Evolutionary conservation across 1,140 invertebrate genomes (phyloP).

Genomic region (Philaenus spumarius): DNA sequence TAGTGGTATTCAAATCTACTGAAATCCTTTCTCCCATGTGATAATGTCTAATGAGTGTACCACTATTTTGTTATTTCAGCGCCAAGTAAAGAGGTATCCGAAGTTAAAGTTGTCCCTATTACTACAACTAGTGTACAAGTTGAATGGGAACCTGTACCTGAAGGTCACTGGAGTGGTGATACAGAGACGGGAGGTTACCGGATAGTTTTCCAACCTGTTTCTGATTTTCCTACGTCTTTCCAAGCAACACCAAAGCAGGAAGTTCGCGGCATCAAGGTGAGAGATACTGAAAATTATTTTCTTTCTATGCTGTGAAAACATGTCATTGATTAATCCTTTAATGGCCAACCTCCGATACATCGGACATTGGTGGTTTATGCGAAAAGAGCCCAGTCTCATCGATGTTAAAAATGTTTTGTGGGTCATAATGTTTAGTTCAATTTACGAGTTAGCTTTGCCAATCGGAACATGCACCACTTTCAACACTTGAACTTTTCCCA

Average conservation of each 20-base stretch:
- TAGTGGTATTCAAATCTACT: too few species aligned
- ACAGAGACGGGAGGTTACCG: slow-evolving; percentile 78
- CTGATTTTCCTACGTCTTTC: slow-evolving; percentile 75
- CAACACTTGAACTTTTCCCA: too few species aligned
- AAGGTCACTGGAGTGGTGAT: slow-evolving; percentile 83
- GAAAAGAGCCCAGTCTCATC: too few species aligned
- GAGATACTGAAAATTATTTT: not conserved
- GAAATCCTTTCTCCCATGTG: too few species aligned
- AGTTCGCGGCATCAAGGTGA: slow-evolving; percentile 67
- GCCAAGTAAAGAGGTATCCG: slow-evolving; percentile 74
- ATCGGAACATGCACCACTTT: too few species aligned
- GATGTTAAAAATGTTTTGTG: too few species aligned
- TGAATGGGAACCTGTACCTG: slow-evolving; percentile 69
- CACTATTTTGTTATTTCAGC: slow-evolving; percentile 47
- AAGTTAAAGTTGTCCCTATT: slow-evolving; percentile 83
- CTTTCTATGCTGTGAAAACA: not conserved
- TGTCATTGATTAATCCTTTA: not conserved
- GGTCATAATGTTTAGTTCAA: too few species aligned
- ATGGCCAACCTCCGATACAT: too few species aligned
- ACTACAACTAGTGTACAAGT: slow-evolving; percentile 87
- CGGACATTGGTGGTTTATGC: too few species aligned
- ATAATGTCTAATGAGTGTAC: too few species aligned
- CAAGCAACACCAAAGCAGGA: slow-evolving; percentile 75
- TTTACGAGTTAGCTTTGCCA: too few species aligned
- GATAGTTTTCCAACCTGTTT: slow-evolving; percentile 78